These are phyloP conservation scores for Chionomys nivalis DNA, from an alignment of 2,113 vertebrate species.

Conservation along the genomic window DNA sequence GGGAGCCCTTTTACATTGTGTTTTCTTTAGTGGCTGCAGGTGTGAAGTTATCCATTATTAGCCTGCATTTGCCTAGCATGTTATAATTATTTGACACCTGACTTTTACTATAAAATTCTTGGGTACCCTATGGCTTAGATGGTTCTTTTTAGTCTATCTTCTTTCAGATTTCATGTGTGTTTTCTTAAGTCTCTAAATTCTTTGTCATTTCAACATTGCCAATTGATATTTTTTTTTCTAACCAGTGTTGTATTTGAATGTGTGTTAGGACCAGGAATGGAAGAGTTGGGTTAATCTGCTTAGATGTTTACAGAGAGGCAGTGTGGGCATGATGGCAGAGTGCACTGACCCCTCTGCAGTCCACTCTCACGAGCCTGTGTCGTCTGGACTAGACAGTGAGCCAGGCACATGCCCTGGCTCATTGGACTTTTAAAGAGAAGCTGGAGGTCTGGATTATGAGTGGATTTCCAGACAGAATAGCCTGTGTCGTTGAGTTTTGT, in stretches of 20 bases:
- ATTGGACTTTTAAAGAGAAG: constrained; percentile 27
- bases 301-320: not conserved
- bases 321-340: not conserved
- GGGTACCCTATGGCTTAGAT: not conserved
- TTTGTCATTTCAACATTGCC: not conserved
- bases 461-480: not conserved
- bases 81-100: constrained; percentile 1
- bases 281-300: not conserved
- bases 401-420: constrained; percentile 18
- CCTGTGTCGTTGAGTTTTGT: not conserved
- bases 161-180: not conserved
- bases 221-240: not conserved
- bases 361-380: not conserved
- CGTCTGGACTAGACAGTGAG: not conserved
- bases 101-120: constrained; percentile 28
- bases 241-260: constrained; percentile 1
- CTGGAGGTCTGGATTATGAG: constrained; percentile 11
- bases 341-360: too few relatives aligned
- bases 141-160: not conserved
- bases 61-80: not conserved
- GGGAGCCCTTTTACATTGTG: not conserved
- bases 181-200: not conserved
- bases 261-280: not conserved
- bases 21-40: constrained; percentile 44
- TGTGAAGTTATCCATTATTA: not conserved